A percentile compares a stretch with the other conserved stretches of the same genome.
These are phyloP conservation scores for Agriopis leucophaearia DNA, from an alignment of 2,888 invertebrate species.

Conservation along the genomic window DNA sequence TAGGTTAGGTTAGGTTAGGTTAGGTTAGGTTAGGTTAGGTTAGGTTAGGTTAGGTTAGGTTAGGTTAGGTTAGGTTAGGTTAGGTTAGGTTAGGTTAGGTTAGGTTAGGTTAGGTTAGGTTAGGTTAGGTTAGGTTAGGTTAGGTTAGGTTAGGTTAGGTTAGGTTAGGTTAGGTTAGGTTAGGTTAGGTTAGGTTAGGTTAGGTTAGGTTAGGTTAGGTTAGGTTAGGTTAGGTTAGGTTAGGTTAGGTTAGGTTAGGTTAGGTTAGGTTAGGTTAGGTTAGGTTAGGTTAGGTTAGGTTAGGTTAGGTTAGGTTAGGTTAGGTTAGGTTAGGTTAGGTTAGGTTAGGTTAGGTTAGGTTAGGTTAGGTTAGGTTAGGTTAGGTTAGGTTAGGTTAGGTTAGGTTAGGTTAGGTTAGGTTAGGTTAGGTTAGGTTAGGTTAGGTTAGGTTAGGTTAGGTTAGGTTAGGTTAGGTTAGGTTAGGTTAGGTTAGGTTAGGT, in stretches of 20 bases:
- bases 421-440: no score
- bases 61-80: constrained; percentile 36
- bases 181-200: constrained; percentile 5
- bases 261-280: constrained; percentile 15
- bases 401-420: constrained; percentile 10
- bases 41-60: constrained; percentile 46
- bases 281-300: constrained; percentile 44
- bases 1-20: constrained; percentile 35
- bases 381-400: constrained; percentile 5
- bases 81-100: no score
- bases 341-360: constrained; percentile 42
- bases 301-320: constrained; percentile 41
- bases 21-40: constrained; percentile 44
- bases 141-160: constrained; percentile 19
- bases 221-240: constrained; percentile 39
- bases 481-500: no score
- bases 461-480: constrained; percentile 41
- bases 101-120: no score
- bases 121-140: not conserved
- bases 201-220: constrained; percentile 30
- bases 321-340: constrained; percentile 46
- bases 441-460: no score
- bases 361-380: constrained; percentile 5
- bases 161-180: constrained; percentile 4
- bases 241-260: constrained; percentile 23